phyloP scores from a whole-genome alignment of 2,113 vertebrate species.

The Ia io region DNA sequence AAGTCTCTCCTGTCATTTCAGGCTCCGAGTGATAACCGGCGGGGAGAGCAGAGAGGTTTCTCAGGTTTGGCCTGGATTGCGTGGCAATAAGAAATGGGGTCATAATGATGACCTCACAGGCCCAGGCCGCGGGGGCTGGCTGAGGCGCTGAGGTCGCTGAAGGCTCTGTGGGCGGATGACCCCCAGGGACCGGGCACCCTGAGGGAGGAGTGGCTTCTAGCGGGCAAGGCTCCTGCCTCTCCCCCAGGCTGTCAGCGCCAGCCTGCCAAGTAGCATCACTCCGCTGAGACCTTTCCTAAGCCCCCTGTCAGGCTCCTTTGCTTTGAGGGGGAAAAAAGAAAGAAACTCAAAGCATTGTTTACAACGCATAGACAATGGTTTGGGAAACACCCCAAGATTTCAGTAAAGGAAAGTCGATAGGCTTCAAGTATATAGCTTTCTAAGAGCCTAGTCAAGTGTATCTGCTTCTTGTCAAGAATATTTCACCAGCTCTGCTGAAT shows the following conservation, averaged over 20 bases:
- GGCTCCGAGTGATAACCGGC: conserved; percentile 52
- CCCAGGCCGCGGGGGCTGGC: background rate
- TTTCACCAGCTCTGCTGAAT: background rate
- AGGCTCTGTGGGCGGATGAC: background rate
- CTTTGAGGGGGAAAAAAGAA: background rate
- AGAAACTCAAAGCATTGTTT: background rate
- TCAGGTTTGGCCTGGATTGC: conserved; percentile 56
- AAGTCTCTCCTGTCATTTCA: conserved; percentile 18
- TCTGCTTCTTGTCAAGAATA: background rate
- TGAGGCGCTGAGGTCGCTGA: background rate
- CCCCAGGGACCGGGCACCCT: background rate
- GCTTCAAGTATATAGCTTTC: background rate
- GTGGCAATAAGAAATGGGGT: conserved; percentile 62
- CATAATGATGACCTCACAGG: conserved; percentile 56
- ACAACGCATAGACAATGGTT: background rate
- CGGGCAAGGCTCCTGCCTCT: background rate
- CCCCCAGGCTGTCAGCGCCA: background rate
- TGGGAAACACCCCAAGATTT: background rate
- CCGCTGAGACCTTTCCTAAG: background rate
- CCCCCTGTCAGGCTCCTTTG: background rate
- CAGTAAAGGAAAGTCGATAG: background rate
- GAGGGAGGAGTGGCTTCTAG: background rate
- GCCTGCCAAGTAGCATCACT: background rate
- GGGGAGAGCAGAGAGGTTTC: conserved; percentile 47
- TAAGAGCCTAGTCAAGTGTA: background rate